Evolutionary conservation across 2,113 vertebrate species (phyloP), one percentile per base, ranked within the genome.

Genomic region (Tiliqua scincoides): DNA sequence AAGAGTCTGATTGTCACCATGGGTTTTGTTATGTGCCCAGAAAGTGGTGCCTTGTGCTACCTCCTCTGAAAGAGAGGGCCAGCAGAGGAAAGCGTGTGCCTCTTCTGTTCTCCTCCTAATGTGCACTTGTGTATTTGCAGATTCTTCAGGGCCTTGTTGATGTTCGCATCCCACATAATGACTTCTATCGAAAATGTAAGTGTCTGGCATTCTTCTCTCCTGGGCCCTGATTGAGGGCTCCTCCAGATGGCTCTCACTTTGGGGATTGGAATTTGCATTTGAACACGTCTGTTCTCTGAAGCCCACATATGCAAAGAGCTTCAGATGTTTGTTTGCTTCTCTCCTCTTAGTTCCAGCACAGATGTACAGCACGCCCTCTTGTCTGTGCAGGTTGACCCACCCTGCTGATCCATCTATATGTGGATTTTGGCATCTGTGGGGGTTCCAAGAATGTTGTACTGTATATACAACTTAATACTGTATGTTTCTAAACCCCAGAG

Each of bases 131-230:
- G 88, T 91, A 37, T 91, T 91, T 63, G 27, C 93, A 99, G 98
- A 96, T 99, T 73, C 95, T 99, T 86, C 96, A 97, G 71, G 99
- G 98, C 65, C 95, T 99, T 0, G 97, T 99, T 0, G 97, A 98
- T 0, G 98, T 98, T 91, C 97, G 98, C 76, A 95, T 98, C 79
- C 98, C 97, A 12, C 97, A 99, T 93, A 99, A 99, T 27, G 95
- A 93, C 76, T 99, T 99, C 91, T 99, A 99, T 87, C 96, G 95
- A 83, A 98, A 98, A 95, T 0, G 98, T 99, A 87, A 97, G 98
- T 96, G 82, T 1, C 0, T 0, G 6, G 7, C 3, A 35, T 30
- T 3, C 1, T 72, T 86, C 71, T 40, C 30, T 68, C 52, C 27
- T 59, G 27, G 17, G 48, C 17, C 67, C 52, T 70, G 75, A 68